phyloP scores from a whole-genome alignment of 92 coral and sea anemone genomes.

The Palythoa grandiflora region DNA sequence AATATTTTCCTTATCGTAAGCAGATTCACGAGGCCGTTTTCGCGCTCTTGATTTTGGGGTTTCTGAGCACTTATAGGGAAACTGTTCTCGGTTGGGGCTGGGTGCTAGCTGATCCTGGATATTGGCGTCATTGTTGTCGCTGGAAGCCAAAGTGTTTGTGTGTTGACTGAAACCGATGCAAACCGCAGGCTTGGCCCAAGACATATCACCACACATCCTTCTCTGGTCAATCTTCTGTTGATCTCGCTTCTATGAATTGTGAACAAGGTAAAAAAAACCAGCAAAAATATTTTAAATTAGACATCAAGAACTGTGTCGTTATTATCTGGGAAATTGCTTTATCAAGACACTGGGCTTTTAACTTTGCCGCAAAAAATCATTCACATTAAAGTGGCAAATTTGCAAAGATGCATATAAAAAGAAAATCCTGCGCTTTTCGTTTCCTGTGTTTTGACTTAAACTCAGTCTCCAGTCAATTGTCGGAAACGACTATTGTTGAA shows the following conservation, averaged over 20 bases:
- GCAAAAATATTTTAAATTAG: neutral
- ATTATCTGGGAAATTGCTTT: too few relatives aligned
- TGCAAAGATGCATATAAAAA: too few relatives aligned
- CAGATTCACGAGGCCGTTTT: conserved; percentile 76
- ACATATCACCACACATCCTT: conserved; percentile 76
- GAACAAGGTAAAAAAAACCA: neutral
- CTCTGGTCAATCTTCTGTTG: conserved; percentile 45
- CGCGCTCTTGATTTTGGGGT: conserved; percentile 73
- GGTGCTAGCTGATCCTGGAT: neutral
- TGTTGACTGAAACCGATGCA: conserved; percentile 28
- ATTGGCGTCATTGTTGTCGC: neutral
- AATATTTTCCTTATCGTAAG: conserved; percentile 74
- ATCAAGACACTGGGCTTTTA: too few relatives aligned
- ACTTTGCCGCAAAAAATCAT: too few relatives aligned
- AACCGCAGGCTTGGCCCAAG: conserved; percentile 77
- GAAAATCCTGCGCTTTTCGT: too few relatives aligned
- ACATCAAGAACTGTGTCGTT: neutral
- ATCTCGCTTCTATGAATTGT: neutral
- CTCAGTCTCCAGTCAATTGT: too few relatives aligned
- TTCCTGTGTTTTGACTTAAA: too few relatives aligned
- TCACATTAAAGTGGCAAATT: too few relatives aligned
- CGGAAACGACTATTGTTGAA: too few relatives aligned
- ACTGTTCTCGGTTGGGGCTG: neutral
- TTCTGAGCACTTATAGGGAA: conserved; percentile 18
- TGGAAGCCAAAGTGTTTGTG: neutral